phyloP scores from a whole-genome alignment of 1,140 invertebrate genomes.

The Drosophila azteca region DNA sequence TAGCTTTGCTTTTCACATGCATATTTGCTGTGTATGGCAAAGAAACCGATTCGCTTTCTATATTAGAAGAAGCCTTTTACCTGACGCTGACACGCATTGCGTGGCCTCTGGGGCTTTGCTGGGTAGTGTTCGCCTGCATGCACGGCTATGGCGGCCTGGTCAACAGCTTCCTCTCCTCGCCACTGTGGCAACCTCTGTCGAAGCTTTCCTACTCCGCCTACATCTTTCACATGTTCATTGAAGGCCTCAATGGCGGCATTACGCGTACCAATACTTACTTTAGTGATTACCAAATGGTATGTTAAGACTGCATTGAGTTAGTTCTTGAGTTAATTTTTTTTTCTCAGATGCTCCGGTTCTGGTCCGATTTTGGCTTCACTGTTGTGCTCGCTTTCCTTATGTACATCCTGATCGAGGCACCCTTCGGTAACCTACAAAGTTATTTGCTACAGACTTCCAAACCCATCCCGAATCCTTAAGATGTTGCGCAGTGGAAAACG shows the following conservation, averaged over 20 bases:
- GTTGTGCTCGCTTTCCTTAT: no score
- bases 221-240: constrained; percentile 83
- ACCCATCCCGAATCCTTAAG: no score
- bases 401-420: no score
- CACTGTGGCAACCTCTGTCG: constrained; percentile 84
- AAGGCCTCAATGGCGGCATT: constrained; percentile 28
- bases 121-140: constrained; percentile 89
- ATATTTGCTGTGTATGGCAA: constrained; percentile 59
- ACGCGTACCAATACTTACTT: constrained; percentile 58
- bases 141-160: constrained; percentile 87
- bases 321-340: no score
- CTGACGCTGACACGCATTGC: constrained; percentile 86
- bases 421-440: no score
- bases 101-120: constrained; percentile 87
- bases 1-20: constrained; percentile 56
- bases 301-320: no score
- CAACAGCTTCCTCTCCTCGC: constrained; percentile 84
- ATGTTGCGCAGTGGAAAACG: no score
- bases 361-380: no score
- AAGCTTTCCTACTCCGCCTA: constrained; percentile 85
- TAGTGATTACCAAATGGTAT: constrained; percentile 66
- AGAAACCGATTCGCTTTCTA: constrained; percentile 27
- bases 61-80: constrained; percentile 86
- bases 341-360: no score
- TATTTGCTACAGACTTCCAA: no score